A percentile compares a stretch with the other conserved stretches of the same genome.
Evolutionary conservation across 1,140 invertebrate species (phyloP).

Genomic region (Octopus bimaculoides): DNA sequence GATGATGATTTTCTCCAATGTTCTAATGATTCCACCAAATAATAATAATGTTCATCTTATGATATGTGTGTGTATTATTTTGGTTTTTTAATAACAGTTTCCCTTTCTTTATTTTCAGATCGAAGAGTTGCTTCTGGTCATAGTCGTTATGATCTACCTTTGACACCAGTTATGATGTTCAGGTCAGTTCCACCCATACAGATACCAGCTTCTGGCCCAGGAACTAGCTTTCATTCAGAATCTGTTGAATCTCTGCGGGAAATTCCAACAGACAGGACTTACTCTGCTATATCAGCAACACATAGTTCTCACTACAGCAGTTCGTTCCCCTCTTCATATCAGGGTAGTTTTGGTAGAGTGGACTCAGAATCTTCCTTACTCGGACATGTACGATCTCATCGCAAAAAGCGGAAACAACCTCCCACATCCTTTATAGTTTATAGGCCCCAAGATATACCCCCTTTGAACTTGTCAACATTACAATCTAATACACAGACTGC

Average conservation of each 20-base stretch:
- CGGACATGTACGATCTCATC: background rate
- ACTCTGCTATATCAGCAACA: background rate
- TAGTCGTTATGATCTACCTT: background rate
- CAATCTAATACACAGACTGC: slow-evolving; percentile 8
- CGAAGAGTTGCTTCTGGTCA: background rate
- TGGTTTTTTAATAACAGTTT: too few relatives aligned
- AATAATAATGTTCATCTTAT: too few relatives aligned
- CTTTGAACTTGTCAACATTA: background rate
- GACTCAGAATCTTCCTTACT: background rate
- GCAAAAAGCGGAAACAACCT: slow-evolving; percentile 2
- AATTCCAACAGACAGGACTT: slow-evolving; percentile 8
- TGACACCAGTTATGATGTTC: slow-evolving; percentile 5
- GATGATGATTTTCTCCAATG: too few relatives aligned
- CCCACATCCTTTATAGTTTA: slow-evolving; percentile 12
- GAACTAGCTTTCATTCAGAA: background rate
- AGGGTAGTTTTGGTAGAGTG: background rate
- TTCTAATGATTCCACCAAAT: too few relatives aligned
- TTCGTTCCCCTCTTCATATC: background rate
- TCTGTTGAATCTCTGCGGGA: slow-evolving; percentile 7
- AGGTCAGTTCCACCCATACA: slow-evolving; percentile 3
- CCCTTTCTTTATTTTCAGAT: background rate
- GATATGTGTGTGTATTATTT: too few relatives aligned
- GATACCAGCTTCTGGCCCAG: background rate
- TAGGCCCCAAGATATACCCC: slow-evolving; percentile 5
- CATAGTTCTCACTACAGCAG: background rate